A percentile compares a stretch with the other conserved stretches of the same genome.
These are phyloP conservation scores for Peromyscus maniculatus DNA, from an alignment of 2,113 vertebrate genomes.

Conservation along the genomic window DNA sequence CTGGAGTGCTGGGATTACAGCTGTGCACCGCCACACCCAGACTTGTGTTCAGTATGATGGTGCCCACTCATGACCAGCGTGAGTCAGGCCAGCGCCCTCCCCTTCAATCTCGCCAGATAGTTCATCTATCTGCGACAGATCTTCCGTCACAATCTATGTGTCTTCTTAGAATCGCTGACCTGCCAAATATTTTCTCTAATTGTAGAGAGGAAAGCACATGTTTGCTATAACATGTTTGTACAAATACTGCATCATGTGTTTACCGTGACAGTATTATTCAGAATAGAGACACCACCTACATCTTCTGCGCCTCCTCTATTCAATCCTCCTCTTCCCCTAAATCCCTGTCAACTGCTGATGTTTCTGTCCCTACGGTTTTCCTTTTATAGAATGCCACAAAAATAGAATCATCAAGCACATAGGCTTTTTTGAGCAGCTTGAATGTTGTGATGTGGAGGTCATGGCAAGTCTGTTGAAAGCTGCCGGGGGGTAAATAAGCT, in stretches of 20 bases:
- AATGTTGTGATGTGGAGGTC: neutral
- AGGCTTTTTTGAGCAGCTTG: neutral
- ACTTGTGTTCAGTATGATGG: neutral
- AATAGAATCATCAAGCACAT: neutral
- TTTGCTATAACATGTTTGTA: neutral
- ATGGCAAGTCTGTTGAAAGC: neutral
- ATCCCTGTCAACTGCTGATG: neutral
- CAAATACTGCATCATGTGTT: neutral
- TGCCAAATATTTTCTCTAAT: neutral
- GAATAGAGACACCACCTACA: neutral
- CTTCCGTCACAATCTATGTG: neutral
- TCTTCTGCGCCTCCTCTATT: neutral
- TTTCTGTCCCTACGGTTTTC: slow-evolving; percentile 5
- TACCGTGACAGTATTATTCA: neutral
- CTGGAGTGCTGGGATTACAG: neutral
- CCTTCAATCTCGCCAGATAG: neutral
- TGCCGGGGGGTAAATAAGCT: neutral
- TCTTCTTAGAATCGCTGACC: neutral
- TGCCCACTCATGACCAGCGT: neutral
- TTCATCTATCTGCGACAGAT: neutral
- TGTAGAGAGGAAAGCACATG: neutral
- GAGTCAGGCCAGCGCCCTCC: neutral
- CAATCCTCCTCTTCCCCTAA: neutral
- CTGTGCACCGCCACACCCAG: neutral
- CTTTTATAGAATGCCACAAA: slow-evolving; percentile 41